Base-by-base conservation (phyloP, 2,113 vertebrate species). In the Tupaia tana region DNA sequence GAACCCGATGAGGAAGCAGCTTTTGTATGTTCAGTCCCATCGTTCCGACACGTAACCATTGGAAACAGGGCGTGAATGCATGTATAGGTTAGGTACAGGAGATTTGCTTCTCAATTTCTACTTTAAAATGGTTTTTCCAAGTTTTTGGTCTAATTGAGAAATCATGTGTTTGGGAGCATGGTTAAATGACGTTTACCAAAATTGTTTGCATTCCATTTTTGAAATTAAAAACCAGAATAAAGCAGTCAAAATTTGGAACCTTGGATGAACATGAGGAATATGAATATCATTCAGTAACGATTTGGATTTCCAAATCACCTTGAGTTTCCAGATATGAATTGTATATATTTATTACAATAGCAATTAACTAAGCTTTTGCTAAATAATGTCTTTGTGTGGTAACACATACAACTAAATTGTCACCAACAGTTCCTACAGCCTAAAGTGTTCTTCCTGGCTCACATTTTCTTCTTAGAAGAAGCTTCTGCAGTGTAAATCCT, bases 81-180 rank as follows among this genome's bases (percentile, higher is more conserved):
- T 69, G 66, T 18, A 4, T 19, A 64, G 29, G 20, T 73, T 79
- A n/a, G 8, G 15, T 3, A 24, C 58, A 12, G 11, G n/a, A 67
- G 83, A 27, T 80, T 13, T 25, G 10, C 9, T 56, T 93, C 85
- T 94, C 66, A 14, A 6, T 58, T 90, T 78, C 54, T 82, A 56
- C 63, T 86, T 88, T 63, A 66, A 78, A 83, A 58, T 95, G 52
- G n/a, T 43, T 69, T 74, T 89, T 79, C 75, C 31, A 43, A 70
- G 22, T 27, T 79, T 95, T 93, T 52, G 52, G 52, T 90, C 43
- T 58, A 91, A 3, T 87, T 52, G 15, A 13, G 9, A 90, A 79
- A 84, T 29, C 25, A 73, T 13, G 20, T 71, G 69, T 27, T 74
- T 94, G 24, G 31, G 31, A 82, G 7, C 16, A 85, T 93, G 86